A percentile compares a stretch with the other conserved stretches of the same genome.
These are phyloP conservation scores for Paratilapia polleni DNA, from an alignment of 2,113 vertebrate genomes.

Conservation along the genomic window DNA sequence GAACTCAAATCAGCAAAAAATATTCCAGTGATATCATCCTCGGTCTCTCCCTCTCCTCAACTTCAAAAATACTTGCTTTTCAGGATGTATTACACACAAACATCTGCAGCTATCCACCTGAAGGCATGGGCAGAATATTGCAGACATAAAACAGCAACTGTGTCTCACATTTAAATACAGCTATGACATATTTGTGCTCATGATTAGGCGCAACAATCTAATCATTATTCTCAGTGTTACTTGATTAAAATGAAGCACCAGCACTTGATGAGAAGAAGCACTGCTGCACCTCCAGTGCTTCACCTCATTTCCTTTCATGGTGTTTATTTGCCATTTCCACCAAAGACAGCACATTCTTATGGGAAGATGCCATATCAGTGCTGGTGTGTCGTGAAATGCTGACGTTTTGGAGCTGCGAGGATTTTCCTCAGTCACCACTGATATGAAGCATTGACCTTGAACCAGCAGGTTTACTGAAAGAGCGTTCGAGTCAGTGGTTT, in stretches of 20 bases:
- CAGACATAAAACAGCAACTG: neutral
- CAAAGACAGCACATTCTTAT: neutral
- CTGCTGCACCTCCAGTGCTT: neutral
- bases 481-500: neutral
- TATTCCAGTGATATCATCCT: conserved; percentile 64
- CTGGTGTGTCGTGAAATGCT: neutral
- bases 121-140: neutral
- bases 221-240: neutral
- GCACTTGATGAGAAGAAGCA: neutral
- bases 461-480: neutral
- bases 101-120: neutral
- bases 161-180: conserved; percentile 4
- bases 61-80: neutral
- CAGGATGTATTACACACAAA: conserved; percentile 5
- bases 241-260: neutral
- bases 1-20: conserved; percentile 39
- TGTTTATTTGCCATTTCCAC: conserved; percentile 21
- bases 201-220: conserved; percentile 2
- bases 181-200: neutral
- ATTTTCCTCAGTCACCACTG: neutral
- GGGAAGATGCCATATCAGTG: neutral
- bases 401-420: neutral
- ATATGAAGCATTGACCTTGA: conserved; percentile 10
- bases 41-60: neutral
- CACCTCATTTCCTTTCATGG: neutral